A percentile compares a stretch with the other conserved stretches of the same genome.
Evolutionary conservation across 2,888 invertebrate species (phyloP).

Genomic region (Poecilobothrus nobilitatus): DNA sequence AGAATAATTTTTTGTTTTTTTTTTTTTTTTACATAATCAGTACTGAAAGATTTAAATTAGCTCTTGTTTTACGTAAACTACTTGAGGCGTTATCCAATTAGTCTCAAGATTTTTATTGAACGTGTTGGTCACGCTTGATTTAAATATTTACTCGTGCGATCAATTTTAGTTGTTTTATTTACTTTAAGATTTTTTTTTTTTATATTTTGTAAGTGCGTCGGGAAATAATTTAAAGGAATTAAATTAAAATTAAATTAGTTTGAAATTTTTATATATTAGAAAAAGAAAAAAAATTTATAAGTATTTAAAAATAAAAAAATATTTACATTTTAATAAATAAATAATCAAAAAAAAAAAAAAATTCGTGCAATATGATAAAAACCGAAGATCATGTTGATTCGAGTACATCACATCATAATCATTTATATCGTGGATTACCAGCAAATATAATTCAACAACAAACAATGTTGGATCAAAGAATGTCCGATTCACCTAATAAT

Average conservation of each 20-base stretch:
- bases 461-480: slow-evolving; percentile 26
- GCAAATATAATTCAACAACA: slow-evolving; percentile 33
- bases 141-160: background rate
- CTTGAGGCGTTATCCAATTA: slow-evolving; percentile 1
- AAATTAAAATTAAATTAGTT: background rate
- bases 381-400: slow-evolving; percentile 23
- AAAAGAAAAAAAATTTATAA: background rate
- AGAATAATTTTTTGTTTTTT: too few species aligned
- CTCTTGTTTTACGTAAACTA: background rate
- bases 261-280: background rate
- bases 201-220: background rate
- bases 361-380: slow-evolving; percentile 20
- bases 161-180: too few species aligned
- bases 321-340: background rate
- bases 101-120: background rate
- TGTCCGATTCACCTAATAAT: slow-evolving; percentile 26
- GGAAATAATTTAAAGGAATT: background rate
- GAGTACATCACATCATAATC: slow-evolving; percentile 14
- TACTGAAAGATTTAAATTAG: background rate
- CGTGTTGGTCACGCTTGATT: slow-evolving; percentile 1
- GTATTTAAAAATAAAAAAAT: background rate
- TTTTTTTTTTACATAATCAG: too few species aligned
- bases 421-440: slow-evolving; percentile 32
- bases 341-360: background rate
- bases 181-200: too few species aligned